Conservation (phyloP, 37 sponge, comb jelly and placozoan species). For the Aplysina aerophoba region DNA sequence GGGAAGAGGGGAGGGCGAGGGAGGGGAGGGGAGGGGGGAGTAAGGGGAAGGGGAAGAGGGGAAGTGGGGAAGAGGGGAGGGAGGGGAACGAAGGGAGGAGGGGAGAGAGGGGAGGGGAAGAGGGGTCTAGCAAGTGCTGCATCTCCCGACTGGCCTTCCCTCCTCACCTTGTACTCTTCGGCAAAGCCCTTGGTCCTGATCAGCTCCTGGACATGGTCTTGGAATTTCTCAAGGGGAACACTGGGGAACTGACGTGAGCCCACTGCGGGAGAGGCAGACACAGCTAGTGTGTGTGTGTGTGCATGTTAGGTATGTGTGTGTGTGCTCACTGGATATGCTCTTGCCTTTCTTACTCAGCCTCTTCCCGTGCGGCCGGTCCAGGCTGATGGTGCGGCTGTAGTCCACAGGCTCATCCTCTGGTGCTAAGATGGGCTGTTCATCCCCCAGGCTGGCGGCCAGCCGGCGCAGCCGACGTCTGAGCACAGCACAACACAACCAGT, state of each 20-base stretch:
- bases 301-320: constrained; percentile 38
- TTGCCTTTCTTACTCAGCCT: neutral
- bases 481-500: too few species aligned
- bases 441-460: too few species aligned
- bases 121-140: too few species aligned
- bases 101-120: neutral
- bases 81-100: neutral
- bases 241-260: neutral
- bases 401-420: too few species aligned
- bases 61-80: constrained; percentile 21
- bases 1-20: neutral
- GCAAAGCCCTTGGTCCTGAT: neutral
- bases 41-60: constrained; percentile 10
- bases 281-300: constrained; percentile 45
- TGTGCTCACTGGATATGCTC: neutral
- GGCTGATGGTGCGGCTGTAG: neutral
- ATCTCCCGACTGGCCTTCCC: too few species aligned
- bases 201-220: neutral
- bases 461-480: too few species aligned
- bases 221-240: constrained; percentile 7
- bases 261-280: constrained; percentile 11
- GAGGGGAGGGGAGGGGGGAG: neutral
- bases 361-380: neutral
- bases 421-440: too few species aligned
- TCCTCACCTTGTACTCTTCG: constrained; percentile 3